phyloP scores from a whole-genome alignment of 2,113 vertebrate species.

The Triplophysa dalaica region DNA sequence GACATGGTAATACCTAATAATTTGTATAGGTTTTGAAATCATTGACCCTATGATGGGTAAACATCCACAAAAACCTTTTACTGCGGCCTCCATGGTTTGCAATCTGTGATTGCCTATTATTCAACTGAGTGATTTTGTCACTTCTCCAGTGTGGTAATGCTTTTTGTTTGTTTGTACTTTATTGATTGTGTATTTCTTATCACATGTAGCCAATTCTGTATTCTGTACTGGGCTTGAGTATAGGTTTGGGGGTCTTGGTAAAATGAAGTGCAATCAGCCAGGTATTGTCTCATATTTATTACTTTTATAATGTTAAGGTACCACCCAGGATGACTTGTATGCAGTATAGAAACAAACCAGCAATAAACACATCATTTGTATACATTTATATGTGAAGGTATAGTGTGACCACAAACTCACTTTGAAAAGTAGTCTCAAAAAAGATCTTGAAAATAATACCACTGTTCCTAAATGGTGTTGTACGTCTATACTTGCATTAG shows the following conservation, averaged over 20 bases:
- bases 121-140: constrained; percentile 80
- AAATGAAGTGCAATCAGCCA: constrained; percentile 92
- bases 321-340: constrained; percentile 69
- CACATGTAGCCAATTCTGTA: constrained; percentile 67
- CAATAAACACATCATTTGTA: constrained; percentile 73
- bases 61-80: constrained; percentile 44
- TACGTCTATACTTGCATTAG: constrained; percentile 54
- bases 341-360: constrained; percentile 77
- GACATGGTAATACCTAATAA: neutral
- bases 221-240: constrained; percentile 62
- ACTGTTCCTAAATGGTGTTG: constrained; percentile 68
- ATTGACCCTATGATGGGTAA: neutral
- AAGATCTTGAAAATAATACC: constrained; percentile 41
- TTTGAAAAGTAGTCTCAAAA: constrained; percentile 21
- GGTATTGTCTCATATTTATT: constrained; percentile 80
- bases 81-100: constrained; percentile 79
- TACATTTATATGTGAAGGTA: constrained; percentile 52
- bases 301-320: constrained; percentile 70
- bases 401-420: constrained; percentile 1
- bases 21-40: constrained; percentile 7
- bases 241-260: constrained; percentile 74
- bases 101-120: constrained; percentile 96
- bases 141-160: constrained; percentile 66
- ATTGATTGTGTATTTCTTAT: constrained; percentile 65
- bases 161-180: constrained; percentile 73